Evolutionary conservation across 2,888 invertebrate genomes (phyloP).

Genomic region (Ischnus inquisitorius): DNA sequence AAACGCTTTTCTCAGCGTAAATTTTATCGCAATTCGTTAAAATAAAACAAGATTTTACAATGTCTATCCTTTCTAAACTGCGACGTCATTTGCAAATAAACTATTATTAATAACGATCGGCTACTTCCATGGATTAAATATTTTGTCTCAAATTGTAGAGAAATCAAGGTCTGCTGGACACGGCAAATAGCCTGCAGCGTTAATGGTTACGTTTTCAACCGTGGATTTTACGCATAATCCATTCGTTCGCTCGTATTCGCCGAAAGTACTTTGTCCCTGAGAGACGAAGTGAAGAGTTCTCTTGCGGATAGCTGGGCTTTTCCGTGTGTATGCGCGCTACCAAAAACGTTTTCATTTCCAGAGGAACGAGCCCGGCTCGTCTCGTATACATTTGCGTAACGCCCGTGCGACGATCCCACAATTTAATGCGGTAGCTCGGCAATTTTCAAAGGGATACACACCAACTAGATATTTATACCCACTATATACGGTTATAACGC

Average conservation of each 20-base stretch:
- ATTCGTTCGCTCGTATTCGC: conserved; percentile 10
- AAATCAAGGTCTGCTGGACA: conserved; percentile 8
- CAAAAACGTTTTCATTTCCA: conserved; percentile 58
- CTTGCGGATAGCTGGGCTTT: background rate
- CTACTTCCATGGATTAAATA: background rate
- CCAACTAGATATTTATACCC: background rate
- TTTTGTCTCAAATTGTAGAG: background rate
- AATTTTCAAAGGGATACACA: conserved; percentile 51
- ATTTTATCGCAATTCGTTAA: no score
- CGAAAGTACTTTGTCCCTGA: conserved; percentile 3
- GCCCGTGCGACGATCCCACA: conserved; percentile 40
- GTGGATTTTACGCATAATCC: conserved; percentile 34
- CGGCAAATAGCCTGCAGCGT: background rate
- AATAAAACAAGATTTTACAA: no score
- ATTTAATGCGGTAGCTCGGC: conserved; percentile 53
- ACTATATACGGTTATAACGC: background rate
- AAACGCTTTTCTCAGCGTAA: no score
- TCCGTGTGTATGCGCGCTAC: background rate
- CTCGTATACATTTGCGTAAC: conserved; percentile 33
- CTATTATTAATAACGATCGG: no score
- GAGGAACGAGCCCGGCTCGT: conserved; percentile 37
- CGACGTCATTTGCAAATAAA: no score
- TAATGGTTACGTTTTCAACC: conserved; percentile 18
- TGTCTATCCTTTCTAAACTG: no score
- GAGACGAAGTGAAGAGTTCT: background rate